Evolutionary conservation across 2,113 vertebrate species (phyloP), one percentile per base, ranked within the genome.

Genomic region (Boulengeromyrus knoepffleri): DNA sequence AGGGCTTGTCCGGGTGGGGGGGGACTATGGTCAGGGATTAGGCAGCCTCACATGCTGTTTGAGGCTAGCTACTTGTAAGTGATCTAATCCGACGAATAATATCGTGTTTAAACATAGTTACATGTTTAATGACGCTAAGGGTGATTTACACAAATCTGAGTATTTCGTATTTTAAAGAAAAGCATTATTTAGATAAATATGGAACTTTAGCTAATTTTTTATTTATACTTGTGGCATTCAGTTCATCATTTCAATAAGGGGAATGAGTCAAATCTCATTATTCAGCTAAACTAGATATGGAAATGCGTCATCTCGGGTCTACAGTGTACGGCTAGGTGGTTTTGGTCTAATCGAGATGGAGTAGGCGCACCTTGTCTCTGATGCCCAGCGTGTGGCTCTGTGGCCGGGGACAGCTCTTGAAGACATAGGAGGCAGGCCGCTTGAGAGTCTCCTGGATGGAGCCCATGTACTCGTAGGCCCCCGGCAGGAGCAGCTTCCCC

Each of bases 301-400:
- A 39, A 42, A 80, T 80, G 31, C 17, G 6, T 19, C 74, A 77
- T 80, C 36, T 42, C 5, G 6, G 31, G 13, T 19, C 36, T 80
- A 80, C 36, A 19, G 74, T 42, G 74, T 8, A 6, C 7, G 31
- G 15, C 31, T 36, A n/a, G 31, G 39, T 77, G 27, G 2, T 39
- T 77, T 39, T 15, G 13, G 74, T 1, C 5, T 42, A 42, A 42
- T 80, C 1, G 21, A 85, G 45, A 85, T n/a, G 83, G 83, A n/a
- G 45, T 4, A 2, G 39, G 45, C 83, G 19, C 39, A 96, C 95
- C 95, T 97, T 94, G 90, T 96, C 97, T 90, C 94, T 93, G 91
- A 93, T 66, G 47, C 91, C 93, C 9, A 95, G 93, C 0, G 24
- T 92, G 47, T 77, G 88, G 36, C 91, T 92, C 80, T 93, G 91